These are phyloP conservation scores for Periophthalmodon schlosseri DNA, from an alignment of 2,113 vertebrate genomes.

Conservation along the genomic window DNA sequence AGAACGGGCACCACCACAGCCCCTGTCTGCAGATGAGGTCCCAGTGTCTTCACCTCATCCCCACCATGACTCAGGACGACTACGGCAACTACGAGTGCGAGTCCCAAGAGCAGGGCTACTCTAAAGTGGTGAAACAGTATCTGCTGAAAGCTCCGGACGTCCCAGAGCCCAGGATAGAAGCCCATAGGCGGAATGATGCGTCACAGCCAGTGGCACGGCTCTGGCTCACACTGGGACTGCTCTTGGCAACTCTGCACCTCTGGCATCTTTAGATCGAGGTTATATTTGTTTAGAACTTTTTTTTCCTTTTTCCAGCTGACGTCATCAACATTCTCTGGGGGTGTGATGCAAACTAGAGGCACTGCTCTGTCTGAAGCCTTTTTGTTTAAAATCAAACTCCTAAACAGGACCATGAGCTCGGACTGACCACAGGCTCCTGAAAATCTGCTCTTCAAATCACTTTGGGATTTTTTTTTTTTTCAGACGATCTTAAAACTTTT, in stretches of 20 bases:
- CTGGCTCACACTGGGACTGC: slow-evolving; percentile 24
- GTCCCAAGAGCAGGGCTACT: slow-evolving; percentile 68
- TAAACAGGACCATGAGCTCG: too few relatives aligned
- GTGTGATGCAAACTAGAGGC: too few relatives aligned
- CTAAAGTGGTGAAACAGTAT: slow-evolving; percentile 60
- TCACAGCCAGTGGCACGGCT: neutral
- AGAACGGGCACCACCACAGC: slow-evolving; percentile 28
- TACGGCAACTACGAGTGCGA: slow-evolving; percentile 70
- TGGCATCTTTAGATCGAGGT: neutral
- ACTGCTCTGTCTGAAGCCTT: too few relatives aligned
- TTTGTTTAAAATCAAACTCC: too few relatives aligned
- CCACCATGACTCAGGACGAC: slow-evolving; percentile 44
- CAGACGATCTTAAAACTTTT: too few relatives aligned
- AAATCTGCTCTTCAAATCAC: too few relatives aligned
- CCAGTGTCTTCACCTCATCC: slow-evolving; percentile 74
- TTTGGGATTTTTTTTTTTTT: too few relatives aligned
- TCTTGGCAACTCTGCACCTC: neutral
- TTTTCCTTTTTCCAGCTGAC: neutral
- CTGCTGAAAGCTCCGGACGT: slow-evolving; percentile 11
- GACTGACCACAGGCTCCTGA: too few relatives aligned
- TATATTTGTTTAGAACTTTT: neutral
- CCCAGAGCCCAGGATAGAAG: too few relatives aligned
- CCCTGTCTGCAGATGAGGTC: slow-evolving; percentile 67
- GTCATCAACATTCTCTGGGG: too few relatives aligned
- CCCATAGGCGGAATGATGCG: neutral